Conservation (phyloP, 2,888 invertebrate genomes). For the Megaustenia siamemsis region DNA sequence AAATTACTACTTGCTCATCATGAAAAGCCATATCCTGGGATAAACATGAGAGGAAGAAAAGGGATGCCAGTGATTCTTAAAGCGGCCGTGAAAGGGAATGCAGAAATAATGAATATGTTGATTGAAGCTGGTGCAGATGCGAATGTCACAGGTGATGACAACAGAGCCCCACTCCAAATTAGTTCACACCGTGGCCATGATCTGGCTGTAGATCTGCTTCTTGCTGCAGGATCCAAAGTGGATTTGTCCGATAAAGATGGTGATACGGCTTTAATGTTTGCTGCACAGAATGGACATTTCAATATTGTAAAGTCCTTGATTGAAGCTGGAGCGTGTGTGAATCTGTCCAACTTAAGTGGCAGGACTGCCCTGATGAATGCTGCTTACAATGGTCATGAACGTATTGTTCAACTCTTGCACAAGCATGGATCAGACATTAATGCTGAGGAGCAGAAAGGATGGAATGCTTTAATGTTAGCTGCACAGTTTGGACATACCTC, state of each 20-base stretch:
- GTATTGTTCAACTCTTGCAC: neutral
- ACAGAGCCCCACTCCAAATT: conserved; percentile 1
- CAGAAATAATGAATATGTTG: conserved; percentile 17
- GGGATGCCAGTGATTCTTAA: conserved; percentile 31
- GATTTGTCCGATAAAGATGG: conserved; percentile 41
- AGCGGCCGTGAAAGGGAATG: conserved; percentile 15
- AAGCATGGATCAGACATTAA: neutral
- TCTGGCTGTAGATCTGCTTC: neutral
- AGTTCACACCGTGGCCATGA: neutral
- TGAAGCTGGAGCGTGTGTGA: conserved; percentile 8
- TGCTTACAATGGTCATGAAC: conserved; percentile 25
- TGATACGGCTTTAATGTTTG: conserved; percentile 40
- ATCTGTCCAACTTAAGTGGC: conserved; percentile 6
- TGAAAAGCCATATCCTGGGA: conserved; percentile 14
- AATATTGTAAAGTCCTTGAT: conserved; percentile 3
- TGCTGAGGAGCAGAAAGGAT: conserved; percentile 26
- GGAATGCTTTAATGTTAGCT: conserved; percentile 48
- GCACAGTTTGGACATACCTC: conserved; percentile 37
- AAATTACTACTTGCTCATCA: neutral
- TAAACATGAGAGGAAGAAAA: conserved; percentile 30
- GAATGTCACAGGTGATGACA: conserved; percentile 12
- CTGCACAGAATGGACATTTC: conserved; percentile 34
- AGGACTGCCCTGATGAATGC: conserved; percentile 33
- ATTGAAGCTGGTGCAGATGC: conserved; percentile 43
- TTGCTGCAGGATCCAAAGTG: neutral